Evolutionary conservation across 2,888 invertebrate species (phyloP).

Genomic region (Erebia ligea): DNA sequence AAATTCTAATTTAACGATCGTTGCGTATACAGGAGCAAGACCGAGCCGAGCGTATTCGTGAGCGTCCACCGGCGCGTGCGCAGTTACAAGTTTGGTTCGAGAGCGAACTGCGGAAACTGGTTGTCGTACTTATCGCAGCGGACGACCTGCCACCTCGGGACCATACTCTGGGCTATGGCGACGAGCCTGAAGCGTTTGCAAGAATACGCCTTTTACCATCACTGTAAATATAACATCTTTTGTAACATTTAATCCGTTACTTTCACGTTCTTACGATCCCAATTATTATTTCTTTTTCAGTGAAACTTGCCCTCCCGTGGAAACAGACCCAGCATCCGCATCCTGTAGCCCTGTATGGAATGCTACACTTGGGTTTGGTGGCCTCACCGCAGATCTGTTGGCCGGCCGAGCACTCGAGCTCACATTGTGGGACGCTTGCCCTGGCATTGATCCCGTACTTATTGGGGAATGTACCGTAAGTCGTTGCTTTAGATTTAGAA

Average conservation of each 20-base stretch:
- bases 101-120: conserved; percentile 90
- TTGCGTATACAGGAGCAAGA: conserved; percentile 71
- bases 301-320: conserved; percentile 88
- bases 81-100: conserved; percentile 96
- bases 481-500: background rate
- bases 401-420: conserved; percentile 92
- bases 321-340: conserved; percentile 93
- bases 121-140: conserved; percentile 93
- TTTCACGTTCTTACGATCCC: background rate
- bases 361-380: conserved; percentile 92
- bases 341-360: conserved; percentile 97
- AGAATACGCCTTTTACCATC: conserved; percentile 91
- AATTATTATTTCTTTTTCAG: conserved; percentile 64
- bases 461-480: conserved; percentile 90
- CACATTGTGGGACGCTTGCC: conserved; percentile 93
- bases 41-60: conserved; percentile 78
- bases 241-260: background rate
- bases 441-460: conserved; percentile 91
- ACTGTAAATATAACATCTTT: conserved; percentile 83
- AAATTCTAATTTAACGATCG: background rate
- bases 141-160: conserved; percentile 92
- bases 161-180: conserved; percentile 89
- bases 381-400: conserved; percentile 90
- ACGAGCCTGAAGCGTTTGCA: conserved; percentile 92
- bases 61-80: conserved; percentile 90